A percentile compares a stretch with the other conserved stretches of the same genome.
phyloP scores from a whole-genome alignment of 2,797 vertebrate species.

The Melanogrammus aeglefinus region DNA sequence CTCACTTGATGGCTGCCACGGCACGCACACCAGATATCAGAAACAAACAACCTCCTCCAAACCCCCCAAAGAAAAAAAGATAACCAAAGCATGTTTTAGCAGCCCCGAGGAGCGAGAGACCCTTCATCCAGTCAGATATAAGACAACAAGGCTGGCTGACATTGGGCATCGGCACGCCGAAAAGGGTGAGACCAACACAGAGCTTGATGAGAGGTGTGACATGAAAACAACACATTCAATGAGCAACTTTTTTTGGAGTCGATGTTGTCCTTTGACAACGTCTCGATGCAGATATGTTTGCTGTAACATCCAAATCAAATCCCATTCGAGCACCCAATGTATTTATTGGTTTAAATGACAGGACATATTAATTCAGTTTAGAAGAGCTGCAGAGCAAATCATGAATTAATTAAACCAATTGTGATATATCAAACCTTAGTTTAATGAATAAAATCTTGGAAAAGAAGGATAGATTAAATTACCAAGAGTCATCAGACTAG shows the following conservation, averaged over 20 bases:
- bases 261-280: too few species aligned
- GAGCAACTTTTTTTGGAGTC: not conserved
- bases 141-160: conserved; percentile 47
- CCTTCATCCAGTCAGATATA: conserved; percentile 40
- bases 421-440: not conserved
- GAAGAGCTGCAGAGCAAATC: not conserved
- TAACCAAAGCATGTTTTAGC: conserved; percentile 54
- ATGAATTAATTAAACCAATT: not conserved
- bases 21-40: conserved; percentile 39
- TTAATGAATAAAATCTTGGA: not conserved
- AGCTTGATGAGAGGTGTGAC: not conserved
- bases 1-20: conserved; percentile 60
- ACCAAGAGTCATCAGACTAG: too few species aligned
- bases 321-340: not conserved
- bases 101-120: conserved; percentile 47
- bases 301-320: not conserved
- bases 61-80: conserved; percentile 28
- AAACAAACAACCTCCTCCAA: conserved; percentile 64
- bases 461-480: not conserved
- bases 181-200: conserved; percentile 34
- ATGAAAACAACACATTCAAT: not conserved
- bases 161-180: conserved; percentile 37
- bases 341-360: too few species aligned
- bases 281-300: too few species aligned
- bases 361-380: not conserved